A percentile compares a stretch with the other conserved stretches of the same genome.
phyloP scores from a whole-genome alignment of 2,113 vertebrate genomes.

The Lates calcarifer region DNA sequence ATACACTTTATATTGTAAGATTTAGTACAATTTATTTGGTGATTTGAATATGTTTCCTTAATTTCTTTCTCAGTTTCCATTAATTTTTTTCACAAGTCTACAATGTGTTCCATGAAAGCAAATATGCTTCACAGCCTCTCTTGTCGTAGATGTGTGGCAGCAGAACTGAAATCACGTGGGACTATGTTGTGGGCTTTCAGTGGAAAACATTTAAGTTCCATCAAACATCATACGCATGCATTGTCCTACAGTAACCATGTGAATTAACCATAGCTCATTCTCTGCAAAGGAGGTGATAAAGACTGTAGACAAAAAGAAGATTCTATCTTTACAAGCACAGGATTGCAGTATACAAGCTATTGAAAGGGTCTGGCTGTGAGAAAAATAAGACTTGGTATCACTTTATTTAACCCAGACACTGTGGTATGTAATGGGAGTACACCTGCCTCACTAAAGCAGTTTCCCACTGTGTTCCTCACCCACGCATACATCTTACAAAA shows the following conservation, averaged over 20 bases:
- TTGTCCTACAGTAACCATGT: not conserved
- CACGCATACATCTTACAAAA: slow-evolving; percentile 20
- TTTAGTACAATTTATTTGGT: not conserved
- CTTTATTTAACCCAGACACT: slow-evolving; percentile 14
- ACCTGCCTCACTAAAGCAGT: slow-evolving; percentile 3
- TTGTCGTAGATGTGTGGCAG: not conserved
- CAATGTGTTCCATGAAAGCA: not conserved
- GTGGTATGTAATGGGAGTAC: slow-evolving; percentile 18
- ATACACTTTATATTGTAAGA: not conserved
- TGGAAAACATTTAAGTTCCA: not conserved
- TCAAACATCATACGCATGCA: not conserved
- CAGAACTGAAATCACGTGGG: too few relatives aligned
- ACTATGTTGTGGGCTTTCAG: not conserved
- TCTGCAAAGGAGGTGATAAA: not conserved
- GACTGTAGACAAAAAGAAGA: not conserved
- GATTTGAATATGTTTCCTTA: not conserved
- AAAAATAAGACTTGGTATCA: slow-evolving; percentile 23
- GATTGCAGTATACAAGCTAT: slow-evolving; percentile 17
- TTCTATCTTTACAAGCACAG: not conserved
- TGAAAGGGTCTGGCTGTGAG: slow-evolving; percentile 31
- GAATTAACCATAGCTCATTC: not conserved
- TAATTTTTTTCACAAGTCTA: not conserved
- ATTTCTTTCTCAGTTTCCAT: not conserved
- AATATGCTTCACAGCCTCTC: not conserved
- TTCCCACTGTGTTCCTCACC: slow-evolving; percentile 11